Conservation (phyloP, 2,797 vertebrate species). For the Enteromius anoplus region DNA sequence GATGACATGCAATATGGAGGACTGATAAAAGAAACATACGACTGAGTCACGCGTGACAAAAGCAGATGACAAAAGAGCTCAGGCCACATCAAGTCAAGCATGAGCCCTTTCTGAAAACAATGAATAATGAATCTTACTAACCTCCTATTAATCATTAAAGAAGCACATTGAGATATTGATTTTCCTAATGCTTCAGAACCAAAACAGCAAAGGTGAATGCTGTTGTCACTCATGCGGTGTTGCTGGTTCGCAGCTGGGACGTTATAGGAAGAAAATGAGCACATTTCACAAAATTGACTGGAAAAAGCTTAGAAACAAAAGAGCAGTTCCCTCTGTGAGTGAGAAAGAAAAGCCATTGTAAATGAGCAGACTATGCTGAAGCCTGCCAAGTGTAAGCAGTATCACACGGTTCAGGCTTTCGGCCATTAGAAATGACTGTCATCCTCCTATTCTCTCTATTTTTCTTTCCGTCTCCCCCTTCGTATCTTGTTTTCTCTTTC, state of each 20-base stretch:
- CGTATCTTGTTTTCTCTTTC: slow-evolving; percentile 46
- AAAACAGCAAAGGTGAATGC: slow-evolving; percentile 59
- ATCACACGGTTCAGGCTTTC: slow-evolving; percentile 25
- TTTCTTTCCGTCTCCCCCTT: slow-evolving; percentile 19
- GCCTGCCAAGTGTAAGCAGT: slow-evolving; percentile 37
- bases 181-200: slow-evolving; percentile 71
- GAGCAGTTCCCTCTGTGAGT: neutral
- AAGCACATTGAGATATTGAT: slow-evolving; percentile 75
- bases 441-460: slow-evolving; percentile 42
- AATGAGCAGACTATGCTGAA: slow-evolving; percentile 11
- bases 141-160: slow-evolving; percentile 80
- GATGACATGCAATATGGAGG: slow-evolving; percentile 47
- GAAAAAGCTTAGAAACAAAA: neutral
- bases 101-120: slow-evolving; percentile 71
- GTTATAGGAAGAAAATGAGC: neutral
- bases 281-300: neutral
- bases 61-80: slow-evolving; percentile 61
- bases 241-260: slow-evolving; percentile 50
- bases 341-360: slow-evolving; percentile 14
- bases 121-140: slow-evolving; percentile 84
- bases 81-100: slow-evolving; percentile 63
- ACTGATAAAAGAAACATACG: slow-evolving; percentile 50
- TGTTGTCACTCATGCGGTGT: slow-evolving; percentile 66
- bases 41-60: slow-evolving; percentile 62
- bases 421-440: slow-evolving; percentile 35